Percentiles rank a stretch among this genome's conserved stretches.
phyloP scores from a whole-genome alignment of 1,140 invertebrate genomes.

The Drosophila sproati region DNA sequence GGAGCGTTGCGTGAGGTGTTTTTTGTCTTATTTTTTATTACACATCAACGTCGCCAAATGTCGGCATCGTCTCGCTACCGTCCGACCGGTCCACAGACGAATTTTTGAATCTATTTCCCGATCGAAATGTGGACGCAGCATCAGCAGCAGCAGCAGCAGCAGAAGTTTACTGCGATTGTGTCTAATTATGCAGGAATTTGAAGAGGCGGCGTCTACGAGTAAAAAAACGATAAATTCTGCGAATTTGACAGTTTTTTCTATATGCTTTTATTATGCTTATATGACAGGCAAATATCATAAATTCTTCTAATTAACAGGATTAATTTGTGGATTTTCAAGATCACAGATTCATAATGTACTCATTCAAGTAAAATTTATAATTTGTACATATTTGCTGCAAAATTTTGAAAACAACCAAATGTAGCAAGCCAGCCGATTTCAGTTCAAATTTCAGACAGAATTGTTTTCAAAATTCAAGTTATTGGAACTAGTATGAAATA shows the following conservation, averaged over 20 bases:
- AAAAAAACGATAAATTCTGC: slow-evolving; percentile 63
- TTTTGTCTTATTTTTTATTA: slow-evolving; percentile 64
- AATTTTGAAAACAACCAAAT: too few relatives aligned
- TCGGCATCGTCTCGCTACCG: slow-evolving; percentile 42
- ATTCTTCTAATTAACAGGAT: slow-evolving; percentile 36
- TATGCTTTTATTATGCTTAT: slow-evolving; percentile 8
- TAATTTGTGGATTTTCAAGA: too few relatives aligned
- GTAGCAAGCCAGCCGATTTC: too few relatives aligned
- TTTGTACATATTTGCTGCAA: too few relatives aligned
- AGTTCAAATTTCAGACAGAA: too few relatives aligned
- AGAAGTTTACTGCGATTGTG: slow-evolving; percentile 13
- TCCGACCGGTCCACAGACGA: slow-evolving; percentile 61
- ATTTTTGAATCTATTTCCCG: slow-evolving; percentile 64
- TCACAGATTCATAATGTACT: too few relatives aligned
- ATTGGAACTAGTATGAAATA: too few relatives aligned
- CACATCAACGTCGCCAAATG: slow-evolving; percentile 39
- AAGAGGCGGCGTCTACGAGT: slow-evolving; percentile 60
- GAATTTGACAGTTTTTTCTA: slow-evolving; percentile 67
- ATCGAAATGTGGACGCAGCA: slow-evolving; percentile 37
- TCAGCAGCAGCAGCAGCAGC: not conserved
- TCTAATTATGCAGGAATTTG: slow-evolving; percentile 78
- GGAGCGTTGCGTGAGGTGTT: slow-evolving; percentile 51
- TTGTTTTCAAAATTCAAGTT: not conserved
- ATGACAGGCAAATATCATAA: slow-evolving; percentile 50
- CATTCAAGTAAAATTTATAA: too few relatives aligned